These are phyloP conservation scores for Zophobas morio DNA, from an alignment of 1,140 invertebrate genomes.

Conservation along the genomic window DNA sequence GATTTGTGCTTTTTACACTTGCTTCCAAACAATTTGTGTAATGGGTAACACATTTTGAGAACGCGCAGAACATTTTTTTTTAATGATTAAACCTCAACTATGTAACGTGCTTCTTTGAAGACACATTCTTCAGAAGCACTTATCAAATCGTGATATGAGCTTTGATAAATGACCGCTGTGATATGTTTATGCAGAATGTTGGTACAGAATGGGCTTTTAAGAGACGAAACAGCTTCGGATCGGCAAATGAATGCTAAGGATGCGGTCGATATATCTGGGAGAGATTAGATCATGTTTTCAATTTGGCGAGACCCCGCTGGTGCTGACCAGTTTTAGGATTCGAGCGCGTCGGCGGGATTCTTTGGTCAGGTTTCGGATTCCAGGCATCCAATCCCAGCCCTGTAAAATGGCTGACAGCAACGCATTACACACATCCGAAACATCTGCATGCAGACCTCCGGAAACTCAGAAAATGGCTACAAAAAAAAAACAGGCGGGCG, in stretches of 20 bases:
- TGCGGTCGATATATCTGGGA: constrained; percentile 43
- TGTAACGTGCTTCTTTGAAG: too few species aligned
- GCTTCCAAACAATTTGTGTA: too few species aligned
- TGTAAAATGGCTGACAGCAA: constrained; percentile 54
- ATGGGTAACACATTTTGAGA: too few species aligned
- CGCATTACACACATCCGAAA: constrained; percentile 32
- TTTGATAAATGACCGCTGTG: too few species aligned
- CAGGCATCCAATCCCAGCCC: constrained; percentile 47
- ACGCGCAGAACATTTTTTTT: too few species aligned
- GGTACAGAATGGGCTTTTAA: not conserved
- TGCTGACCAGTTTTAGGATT: constrained; percentile 54
- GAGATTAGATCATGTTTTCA: constrained; percentile 50
- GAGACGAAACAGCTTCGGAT: not conserved
- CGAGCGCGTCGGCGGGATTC: constrained; percentile 53
- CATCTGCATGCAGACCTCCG: constrained; percentile 17
- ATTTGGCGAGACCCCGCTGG: constrained; percentile 52
- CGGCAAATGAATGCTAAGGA: constrained; percentile 1
- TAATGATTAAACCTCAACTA: too few species aligned
- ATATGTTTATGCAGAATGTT: too few species aligned
- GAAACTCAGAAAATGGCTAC: constrained; percentile 10
- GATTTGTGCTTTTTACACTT: too few species aligned
- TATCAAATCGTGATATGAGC: too few species aligned
- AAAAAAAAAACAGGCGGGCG: too few species aligned
- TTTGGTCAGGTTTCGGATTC: constrained; percentile 52
- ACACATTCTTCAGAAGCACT: not conserved